Evolutionary conservation across 2,888 invertebrate species (phyloP), one percentile per base, ranked within the genome.

Genomic region (Onchidella celtica): DNA sequence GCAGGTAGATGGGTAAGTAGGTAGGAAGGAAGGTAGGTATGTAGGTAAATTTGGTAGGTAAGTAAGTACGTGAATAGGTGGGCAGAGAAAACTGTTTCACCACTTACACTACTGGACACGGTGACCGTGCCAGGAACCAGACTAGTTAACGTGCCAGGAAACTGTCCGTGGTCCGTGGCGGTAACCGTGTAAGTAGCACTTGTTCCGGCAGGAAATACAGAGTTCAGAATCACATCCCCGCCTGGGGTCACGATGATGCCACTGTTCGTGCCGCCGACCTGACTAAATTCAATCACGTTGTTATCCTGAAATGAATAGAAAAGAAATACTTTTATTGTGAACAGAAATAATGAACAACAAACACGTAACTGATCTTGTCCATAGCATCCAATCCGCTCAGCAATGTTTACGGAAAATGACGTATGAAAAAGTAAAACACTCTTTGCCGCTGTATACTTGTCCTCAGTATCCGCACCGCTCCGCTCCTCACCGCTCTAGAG

Each of bases 141-240:
- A 40, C 79, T 70, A n/a, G 73, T 21, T 27, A 83, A 47, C 4
- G 81, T 24, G 3, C 77, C 73, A 2, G 83, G 83, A 57, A 70
- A 81, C 57, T 55, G 38, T 0, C 83, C 83, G 32, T 78, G 77
- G 63, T 83, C 83, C 3, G 55, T 38, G 38, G 78, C 81, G 1
- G 29, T 36, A 29, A 78, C 83, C 1, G 73, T 78, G 66, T 66
- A 70, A 4, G 73, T 79, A 55, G 14, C 57, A 36, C 81, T 81
- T 47, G 68, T 63, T 0, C 83, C 83, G 17, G 61, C 69, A 1
- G 81, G 14, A 3, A 69, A 73, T 0, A 63, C 36, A 2, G 24
- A n/a, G 74, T 69, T 81, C 57, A 83, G 61, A 34, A 83, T 79
- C 40, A 83, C 75, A 61, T 66, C 70, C 3, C 83, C 83, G 21